Conservation (phyloP, 2,797 vertebrate species). For the Urophycis tenuis region DNA sequence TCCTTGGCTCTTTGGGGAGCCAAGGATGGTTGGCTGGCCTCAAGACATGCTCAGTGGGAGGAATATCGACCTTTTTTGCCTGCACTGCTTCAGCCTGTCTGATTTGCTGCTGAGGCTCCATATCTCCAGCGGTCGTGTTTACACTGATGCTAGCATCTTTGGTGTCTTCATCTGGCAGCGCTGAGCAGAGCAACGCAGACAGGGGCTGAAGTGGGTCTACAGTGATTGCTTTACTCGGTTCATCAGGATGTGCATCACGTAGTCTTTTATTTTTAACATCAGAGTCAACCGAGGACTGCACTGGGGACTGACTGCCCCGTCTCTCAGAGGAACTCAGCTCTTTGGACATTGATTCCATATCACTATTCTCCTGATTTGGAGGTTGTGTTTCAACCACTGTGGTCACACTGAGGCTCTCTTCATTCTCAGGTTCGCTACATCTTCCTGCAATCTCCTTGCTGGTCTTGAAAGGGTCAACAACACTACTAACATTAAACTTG, state of each 20-base stretch:
- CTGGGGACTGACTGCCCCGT: background rate
- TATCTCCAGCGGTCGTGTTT: background rate
- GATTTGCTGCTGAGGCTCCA: background rate
- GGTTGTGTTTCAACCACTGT: background rate
- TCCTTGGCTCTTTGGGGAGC: too few relatives aligned
- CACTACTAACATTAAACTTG: conserved; percentile 1
- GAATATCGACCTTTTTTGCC: background rate
- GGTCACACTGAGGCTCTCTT: conserved; percentile 9
- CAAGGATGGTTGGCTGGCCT: background rate
- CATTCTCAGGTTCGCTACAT: background rate
- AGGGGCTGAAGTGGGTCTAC: background rate
- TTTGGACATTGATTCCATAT: background rate
- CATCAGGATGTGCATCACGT: background rate
- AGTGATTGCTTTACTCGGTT: background rate
- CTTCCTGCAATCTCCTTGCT: conserved; percentile 16
- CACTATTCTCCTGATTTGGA: conserved; percentile 11
- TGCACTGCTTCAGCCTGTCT: background rate
- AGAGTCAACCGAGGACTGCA: conserved; percentile 4
- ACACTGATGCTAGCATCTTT: background rate
- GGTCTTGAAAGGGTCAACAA: background rate
- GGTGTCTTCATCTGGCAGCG: background rate
- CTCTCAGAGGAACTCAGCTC: conserved; percentile 4
- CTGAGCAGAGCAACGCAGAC: background rate
- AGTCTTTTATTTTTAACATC: background rate
- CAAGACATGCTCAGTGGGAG: background rate